A percentile compares a stretch with the other conserved stretches of the same genome.
phyloP scores from a whole-genome alignment of 2,888 invertebrate species.

The Lamproptera curius region DNA sequence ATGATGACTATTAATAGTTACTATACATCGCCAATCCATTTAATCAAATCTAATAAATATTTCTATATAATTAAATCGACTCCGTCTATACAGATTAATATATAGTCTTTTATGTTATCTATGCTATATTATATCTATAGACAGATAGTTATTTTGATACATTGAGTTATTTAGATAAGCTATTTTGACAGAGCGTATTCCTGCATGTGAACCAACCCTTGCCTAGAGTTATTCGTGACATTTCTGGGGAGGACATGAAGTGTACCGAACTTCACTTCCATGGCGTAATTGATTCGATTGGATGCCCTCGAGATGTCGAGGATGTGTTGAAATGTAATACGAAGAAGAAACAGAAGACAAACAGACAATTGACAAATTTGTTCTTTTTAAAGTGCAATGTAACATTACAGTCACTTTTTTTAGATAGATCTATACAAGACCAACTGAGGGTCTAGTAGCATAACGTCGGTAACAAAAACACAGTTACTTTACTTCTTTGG shows the following conservation, averaged over 20 bases:
- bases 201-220: slow-evolving; percentile 37
- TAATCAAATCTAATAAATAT: neutral
- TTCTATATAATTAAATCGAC: neutral
- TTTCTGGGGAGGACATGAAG: slow-evolving; percentile 33
- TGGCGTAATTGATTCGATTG: slow-evolving; percentile 33
- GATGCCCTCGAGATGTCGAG: slow-evolving; percentile 6
- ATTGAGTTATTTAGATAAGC: neutral
- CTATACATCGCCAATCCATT: neutral
- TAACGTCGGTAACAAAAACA: too few species aligned
- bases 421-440: too few species aligned
- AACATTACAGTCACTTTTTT: too few species aligned
- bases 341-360: too few species aligned
- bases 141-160: neutral
- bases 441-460: too few species aligned
- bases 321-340: neutral
- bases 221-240: slow-evolving; percentile 32
- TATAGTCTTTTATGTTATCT: too few species aligned
- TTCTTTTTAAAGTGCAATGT: too few species aligned
- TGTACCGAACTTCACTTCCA: slow-evolving; percentile 42
- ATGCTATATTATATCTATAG: too few species aligned
- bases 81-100: neutral
- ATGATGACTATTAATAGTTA: too few species aligned
- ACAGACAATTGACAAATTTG: too few species aligned
- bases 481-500: too few species aligned
- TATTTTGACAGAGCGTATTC: slow-evolving; percentile 2